Base-by-base conservation (phyloP, 2,113 vertebrate genomes). In the Hemicordylus capensis region DNA sequence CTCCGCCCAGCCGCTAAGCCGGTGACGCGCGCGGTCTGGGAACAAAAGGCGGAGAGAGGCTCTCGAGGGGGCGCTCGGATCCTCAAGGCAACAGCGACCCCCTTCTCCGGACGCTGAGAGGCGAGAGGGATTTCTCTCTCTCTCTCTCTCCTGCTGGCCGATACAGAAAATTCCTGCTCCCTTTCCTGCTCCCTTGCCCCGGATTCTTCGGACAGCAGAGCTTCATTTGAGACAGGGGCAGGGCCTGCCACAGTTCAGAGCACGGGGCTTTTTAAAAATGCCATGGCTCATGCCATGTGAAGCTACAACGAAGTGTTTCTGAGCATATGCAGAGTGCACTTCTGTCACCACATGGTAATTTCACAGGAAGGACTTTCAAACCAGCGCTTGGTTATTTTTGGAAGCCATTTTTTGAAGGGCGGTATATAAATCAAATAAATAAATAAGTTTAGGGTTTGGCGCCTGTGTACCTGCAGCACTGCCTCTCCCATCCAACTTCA, bases 1-100 rank as follows among this genome's bases (percentile, higher is more conserved):
- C 94, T 90, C 93, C 91, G 92, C 93, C 93, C 93, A 86, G 92
- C 93, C 86, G 88, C 79, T n/a, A 46, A 76, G 89, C 74, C 95
- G 94, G 94, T 93, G 95, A 92, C 95, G 95, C 92, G 94, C 93
- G 17, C 93, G 94, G 93, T 93, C 94, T 87, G 91, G 89, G 92
- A 96, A 95, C 95, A 96, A 96, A 94, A 96, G 96, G 94, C 95
- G 95, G 96, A 92, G 92, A 93, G 76, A 87, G 93, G 81, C 89
- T 89, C 88, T 87, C 86, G 89, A 75, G 66, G 77, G 77, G 83
- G 87, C 83, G 79, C 87, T 69, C 85, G n/a, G 86, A 94, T 85
- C 85, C 89, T 90, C 90, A 89, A 84, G 83, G 94, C 95, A 96
- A 96, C 95, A 96, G 95, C 96, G 95, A 96, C 95, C 95, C 94